A percentile compares a stretch with the other conserved stretches of the same genome.
These are phyloP conservation scores for Artibeus jamaicensis DNA, from an alignment of 2,797 vertebrate genomes.

Conservation along the genomic window DNA sequence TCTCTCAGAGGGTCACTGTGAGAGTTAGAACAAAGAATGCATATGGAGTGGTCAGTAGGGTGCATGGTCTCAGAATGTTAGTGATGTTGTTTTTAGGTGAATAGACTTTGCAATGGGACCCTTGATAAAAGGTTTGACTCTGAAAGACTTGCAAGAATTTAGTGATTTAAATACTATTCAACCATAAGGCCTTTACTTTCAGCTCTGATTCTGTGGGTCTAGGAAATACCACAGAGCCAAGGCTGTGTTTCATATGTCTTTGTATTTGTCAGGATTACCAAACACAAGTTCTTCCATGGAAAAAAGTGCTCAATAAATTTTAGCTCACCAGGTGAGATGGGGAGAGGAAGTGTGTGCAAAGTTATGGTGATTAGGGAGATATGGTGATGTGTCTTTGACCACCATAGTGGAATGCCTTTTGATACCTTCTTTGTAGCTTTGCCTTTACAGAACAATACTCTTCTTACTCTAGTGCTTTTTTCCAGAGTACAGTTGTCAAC, in stretches of 20 bases:
- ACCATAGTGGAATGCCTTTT: neutral
- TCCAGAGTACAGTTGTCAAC: neutral
- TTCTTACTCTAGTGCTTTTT: constrained; percentile 23
- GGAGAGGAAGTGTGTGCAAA: neutral
- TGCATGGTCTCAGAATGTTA: neutral
- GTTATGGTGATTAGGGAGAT: neutral
- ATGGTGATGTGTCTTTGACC: neutral
- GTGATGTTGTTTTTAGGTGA: neutral
- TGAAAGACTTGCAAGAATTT: constrained; percentile 28
- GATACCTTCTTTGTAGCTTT: neutral
- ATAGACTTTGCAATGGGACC: neutral
- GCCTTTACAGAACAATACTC: neutral
- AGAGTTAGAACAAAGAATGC: neutral
- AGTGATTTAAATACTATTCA: neutral
- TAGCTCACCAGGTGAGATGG: neutral
- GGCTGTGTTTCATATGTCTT: neutral
- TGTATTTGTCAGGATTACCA: neutral
- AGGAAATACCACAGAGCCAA: neutral
- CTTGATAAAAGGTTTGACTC: neutral
- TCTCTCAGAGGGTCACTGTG: neutral
- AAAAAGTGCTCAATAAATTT: neutral
- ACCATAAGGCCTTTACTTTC: neutral
- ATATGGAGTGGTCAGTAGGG: neutral
- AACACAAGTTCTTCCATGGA: neutral
- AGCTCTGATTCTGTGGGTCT: neutral